Percentiles rank a stretch among this genome's conserved stretches.
Evolutionary conservation across 2,797 vertebrate species (phyloP).

Genomic region (Gambelia wislizenii): DNA sequence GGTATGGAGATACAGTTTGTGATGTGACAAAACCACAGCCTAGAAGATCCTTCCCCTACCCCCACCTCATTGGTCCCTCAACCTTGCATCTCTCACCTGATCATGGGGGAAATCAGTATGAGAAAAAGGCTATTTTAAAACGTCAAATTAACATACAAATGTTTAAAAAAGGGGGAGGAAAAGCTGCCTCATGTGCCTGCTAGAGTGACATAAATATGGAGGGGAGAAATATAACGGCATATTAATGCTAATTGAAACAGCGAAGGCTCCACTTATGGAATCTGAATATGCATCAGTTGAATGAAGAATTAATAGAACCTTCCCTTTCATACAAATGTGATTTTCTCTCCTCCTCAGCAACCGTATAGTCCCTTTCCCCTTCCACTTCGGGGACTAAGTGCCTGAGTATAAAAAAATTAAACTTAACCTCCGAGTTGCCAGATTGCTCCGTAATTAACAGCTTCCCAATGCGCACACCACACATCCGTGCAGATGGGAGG

Average conservation of each 20-base stretch:
- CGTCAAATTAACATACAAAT: slow-evolving; percentile 55
- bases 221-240: slow-evolving; percentile 44
- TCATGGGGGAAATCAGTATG: not conserved
- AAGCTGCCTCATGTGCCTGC: slow-evolving; percentile 12
- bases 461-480: not conserved
- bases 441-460: not conserved
- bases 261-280: slow-evolving; percentile 41
- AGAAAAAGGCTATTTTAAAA: slow-evolving; percentile 48
- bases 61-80: not conserved
- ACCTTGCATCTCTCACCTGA: slow-evolving; percentile 10
- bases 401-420: slow-evolving; percentile 11
- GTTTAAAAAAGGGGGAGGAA: not conserved
- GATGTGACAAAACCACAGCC: not conserved
- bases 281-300: slow-evolving; percentile 64
- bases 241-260: slow-evolving; percentile 71
- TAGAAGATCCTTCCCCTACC: fast-evolving
- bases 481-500: not conserved
- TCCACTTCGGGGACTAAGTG: slow-evolving; percentile 21
- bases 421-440: slow-evolving; percentile 29
- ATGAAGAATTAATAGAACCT: slow-evolving; percentile 55
- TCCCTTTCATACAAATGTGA: not conserved
- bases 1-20: not conserved
- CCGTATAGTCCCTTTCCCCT: not conserved
- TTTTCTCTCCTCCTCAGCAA: not conserved
- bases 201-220: slow-evolving; percentile 52